These are phyloP conservation scores for Sycophila sp. DNA, from an alignment of 1,140 invertebrate genomes.

Conservation along the genomic window DNA sequence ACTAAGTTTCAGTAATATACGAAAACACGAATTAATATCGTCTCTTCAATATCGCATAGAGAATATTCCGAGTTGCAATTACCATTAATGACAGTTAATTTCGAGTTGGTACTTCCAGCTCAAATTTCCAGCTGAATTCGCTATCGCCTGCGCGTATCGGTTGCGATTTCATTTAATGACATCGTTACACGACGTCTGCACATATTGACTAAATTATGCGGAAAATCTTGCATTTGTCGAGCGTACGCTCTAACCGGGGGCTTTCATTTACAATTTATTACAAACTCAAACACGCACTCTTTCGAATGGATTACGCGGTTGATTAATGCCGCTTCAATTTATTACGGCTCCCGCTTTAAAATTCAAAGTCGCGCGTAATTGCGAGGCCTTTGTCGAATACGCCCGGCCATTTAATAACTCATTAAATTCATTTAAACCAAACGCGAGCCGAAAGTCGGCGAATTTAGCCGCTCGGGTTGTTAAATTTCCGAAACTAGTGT, in stretches of 20 bases:
- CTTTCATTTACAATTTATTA: not conserved
- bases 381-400: too few relatives aligned
- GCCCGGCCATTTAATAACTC: too few relatives aligned
- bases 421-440: too few relatives aligned
- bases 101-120: not conserved
- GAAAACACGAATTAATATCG: not conserved
- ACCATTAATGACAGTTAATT: constrained; percentile 18
- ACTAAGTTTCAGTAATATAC: too few relatives aligned
- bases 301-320: not conserved
- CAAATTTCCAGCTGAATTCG: not conserved
- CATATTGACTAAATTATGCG: not conserved
- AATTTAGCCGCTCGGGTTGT: too few relatives aligned
- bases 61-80: not conserved
- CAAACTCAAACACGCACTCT: not conserved
- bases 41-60: not conserved
- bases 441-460: too few relatives aligned
- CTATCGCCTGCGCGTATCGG: not conserved
- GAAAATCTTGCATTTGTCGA: not conserved
- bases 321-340: too few relatives aligned
- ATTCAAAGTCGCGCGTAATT: too few relatives aligned
- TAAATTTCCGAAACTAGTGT: too few relatives aligned
- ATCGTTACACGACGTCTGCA: not conserved
- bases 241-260: not conserved
- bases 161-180: constrained; percentile 18
- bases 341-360: too few relatives aligned